These are phyloP conservation scores for Bombus huntii DNA, from an alignment of 1,140 invertebrate genomes.

Conservation along the genomic window DNA sequence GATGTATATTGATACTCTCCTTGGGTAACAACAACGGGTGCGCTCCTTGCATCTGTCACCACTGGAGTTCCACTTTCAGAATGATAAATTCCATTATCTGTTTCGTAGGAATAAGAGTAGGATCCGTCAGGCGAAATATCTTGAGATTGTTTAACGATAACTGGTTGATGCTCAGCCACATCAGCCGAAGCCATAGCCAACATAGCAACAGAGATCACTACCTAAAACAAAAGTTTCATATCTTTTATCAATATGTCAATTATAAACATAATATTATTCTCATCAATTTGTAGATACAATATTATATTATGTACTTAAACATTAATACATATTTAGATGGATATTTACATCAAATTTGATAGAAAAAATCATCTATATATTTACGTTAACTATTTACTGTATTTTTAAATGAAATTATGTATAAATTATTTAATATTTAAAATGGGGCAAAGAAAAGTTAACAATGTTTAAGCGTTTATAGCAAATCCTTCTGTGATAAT, in stretches of 20 bases:
- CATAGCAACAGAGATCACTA: slow-evolving; percentile 66
- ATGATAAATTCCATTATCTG: slow-evolving; percentile 85
- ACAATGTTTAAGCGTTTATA: no score
- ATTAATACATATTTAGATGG: no score
- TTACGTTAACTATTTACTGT: no score
- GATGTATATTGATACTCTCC: slow-evolving; percentile 83
- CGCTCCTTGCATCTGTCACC: slow-evolving; percentile 81
- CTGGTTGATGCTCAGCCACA: slow-evolving; percentile 45
- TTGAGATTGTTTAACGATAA: slow-evolving; percentile 75
- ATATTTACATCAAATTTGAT: no score
- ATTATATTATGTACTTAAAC: no score
- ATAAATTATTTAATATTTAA: no score
- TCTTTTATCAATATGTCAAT: neutral
- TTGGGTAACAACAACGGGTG: slow-evolving; percentile 80
- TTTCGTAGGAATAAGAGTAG: slow-evolving; percentile 83
- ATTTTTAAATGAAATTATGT: no score
- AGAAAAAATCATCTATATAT: no score
- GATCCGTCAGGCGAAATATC: slow-evolving; percentile 77
- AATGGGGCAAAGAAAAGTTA: no score
- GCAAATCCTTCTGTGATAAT: no score
- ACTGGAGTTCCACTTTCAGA: slow-evolving; percentile 83
- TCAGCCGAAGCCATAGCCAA: slow-evolving; percentile 64
- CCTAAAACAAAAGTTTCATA: slow-evolving; percentile 58
- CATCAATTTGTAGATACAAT: no score
- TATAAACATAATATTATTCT: neutral